Conservation (phyloP, 2,888 invertebrate genomes). For the Drosophila kambysellisi region DNA sequence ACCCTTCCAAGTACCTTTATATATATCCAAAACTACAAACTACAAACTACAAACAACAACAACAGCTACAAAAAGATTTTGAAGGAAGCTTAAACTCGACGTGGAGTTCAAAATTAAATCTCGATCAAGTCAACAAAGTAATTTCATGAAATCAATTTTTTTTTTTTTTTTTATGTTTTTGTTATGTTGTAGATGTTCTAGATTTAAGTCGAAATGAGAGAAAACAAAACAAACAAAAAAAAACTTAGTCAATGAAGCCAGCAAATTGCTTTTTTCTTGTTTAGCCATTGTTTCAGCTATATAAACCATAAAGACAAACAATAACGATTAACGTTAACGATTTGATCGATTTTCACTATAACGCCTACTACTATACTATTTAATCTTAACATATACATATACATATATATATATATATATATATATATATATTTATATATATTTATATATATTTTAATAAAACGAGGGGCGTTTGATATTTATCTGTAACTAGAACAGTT, state of each 20-base stretch:
- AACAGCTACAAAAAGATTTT: background rate
- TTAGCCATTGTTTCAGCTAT: slow-evolving; percentile 10
- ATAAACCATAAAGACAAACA: slow-evolving; percentile 47
- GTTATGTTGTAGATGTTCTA: slow-evolving; percentile 30
- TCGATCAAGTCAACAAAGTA: slow-evolving; percentile 17
- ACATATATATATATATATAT: background rate
- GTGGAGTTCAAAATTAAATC: slow-evolving; percentile 19
- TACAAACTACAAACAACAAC: slow-evolving; percentile 4
- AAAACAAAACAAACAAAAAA: slow-evolving; percentile 4
- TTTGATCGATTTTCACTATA: slow-evolving; percentile 13
- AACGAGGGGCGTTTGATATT: slow-evolving; percentile 39
- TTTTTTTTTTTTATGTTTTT: slow-evolving; percentile 22
- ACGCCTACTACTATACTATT: slow-evolving; percentile 52
- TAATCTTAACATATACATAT: slow-evolving; percentile 52
- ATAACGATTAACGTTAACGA: slow-evolving; percentile 28
- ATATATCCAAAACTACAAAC: slow-evolving; percentile 4
- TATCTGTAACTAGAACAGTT: slow-evolving; percentile 15
- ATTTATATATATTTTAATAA: slow-evolving; percentile 27
- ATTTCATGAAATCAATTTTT: background rate
- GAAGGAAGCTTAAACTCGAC: background rate
- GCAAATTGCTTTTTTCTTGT: slow-evolving; percentile 17
- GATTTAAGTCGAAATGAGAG: slow-evolving; percentile 15
- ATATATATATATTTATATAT: slow-evolving; percentile 13
- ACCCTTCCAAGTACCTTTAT: slow-evolving; percentile 57
- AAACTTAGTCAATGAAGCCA: slow-evolving; percentile 34